Evolutionary conservation across 2,113 vertebrate genomes (phyloP), one percentile per base, ranked within the genome.

Genomic region (Tringa solitaria): DNA sequence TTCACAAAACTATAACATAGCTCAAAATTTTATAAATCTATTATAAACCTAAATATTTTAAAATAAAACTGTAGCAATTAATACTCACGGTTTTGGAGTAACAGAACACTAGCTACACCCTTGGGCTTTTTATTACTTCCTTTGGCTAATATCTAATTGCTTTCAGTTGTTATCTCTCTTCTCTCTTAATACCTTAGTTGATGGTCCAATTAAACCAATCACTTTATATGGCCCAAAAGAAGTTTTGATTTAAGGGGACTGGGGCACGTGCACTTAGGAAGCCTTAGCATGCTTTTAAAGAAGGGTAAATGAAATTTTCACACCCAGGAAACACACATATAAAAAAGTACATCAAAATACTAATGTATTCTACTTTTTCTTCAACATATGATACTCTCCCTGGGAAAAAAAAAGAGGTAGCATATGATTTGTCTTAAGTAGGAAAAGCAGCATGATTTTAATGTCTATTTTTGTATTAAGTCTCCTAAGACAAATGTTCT

Each of bases 381-480:
- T 85, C 5, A 10, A 75, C 63, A 74, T 81, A 81, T 23, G 68
- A 96, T 86, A 76, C 16, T 78, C 89, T 84, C 32, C 43, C 17
- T 30, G 11, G 32, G 27, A 6, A 53, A 53, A 53, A 28, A 53
- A 54, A 35, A 64, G 54, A 84, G 6, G 54, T 48, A 69, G 63
- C 89, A 70, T 89, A 84, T 75, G 64, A 95, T 81, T 93, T 65
- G 20, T 74, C 59, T 70, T 81, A 90, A 72, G 43, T 22, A 94
- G 88, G 82, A 94, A 94, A 94, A 81, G 73, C 27, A 84, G 64
- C 68, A 89, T 81, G 48, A 90, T 84, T 93, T 94, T 86, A 80
- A 68, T 72, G 64, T 51, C 84, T 94, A 92, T 94, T 97, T 96
- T 94, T 2, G 20, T 86, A 79, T 72, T 86, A 67, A 59, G 57